A percentile compares a stretch with the other conserved stretches of the same genome.
These are phyloP conservation scores for Clivina fossor DNA, from an alignment of 2,888 invertebrate genomes.

Conservation along the genomic window DNA sequence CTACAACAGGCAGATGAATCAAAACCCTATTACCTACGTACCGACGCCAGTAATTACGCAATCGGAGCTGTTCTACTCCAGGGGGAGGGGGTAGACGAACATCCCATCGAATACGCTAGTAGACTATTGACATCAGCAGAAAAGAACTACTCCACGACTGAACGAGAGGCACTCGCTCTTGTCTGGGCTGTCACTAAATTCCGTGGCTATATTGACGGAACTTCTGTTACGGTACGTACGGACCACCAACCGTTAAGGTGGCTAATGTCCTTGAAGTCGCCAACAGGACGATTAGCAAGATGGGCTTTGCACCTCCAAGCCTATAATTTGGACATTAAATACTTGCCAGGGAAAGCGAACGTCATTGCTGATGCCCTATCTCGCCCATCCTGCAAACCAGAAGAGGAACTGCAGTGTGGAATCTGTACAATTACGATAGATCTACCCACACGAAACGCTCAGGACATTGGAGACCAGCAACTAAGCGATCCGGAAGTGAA, in stretches of 20 bases:
- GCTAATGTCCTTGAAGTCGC: conserved; percentile 47
- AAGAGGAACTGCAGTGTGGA: conserved; percentile 9
- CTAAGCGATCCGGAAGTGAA: conserved; percentile 38
- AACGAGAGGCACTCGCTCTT: conserved; percentile 43
- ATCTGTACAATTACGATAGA: conserved; percentile 30
- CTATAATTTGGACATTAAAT: conserved; percentile 46
- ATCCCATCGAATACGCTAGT: conserved; percentile 29
- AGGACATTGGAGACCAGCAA: conserved; percentile 36
- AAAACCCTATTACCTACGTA: conserved; percentile 38
- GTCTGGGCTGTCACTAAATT: conserved; percentile 46
- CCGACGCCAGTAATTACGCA: conserved; percentile 19
- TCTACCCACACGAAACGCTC: conserved; percentile 26
- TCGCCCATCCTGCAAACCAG: conserved; percentile 35
- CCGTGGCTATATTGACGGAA: conserved; percentile 47
- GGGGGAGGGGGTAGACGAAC: conserved; percentile 25
- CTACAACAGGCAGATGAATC: conserved; percentile 38
- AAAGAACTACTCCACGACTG: conserved; percentile 44
- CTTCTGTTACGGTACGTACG: conserved; percentile 45
- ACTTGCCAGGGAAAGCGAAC: conserved; percentile 47
- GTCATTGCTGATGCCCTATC: conserved; percentile 47
- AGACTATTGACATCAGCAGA: conserved; percentile 35
- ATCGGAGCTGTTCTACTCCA: conserved; percentile 24
- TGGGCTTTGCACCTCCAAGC: conserved; percentile 49
- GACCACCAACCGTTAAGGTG: conserved; percentile 53
- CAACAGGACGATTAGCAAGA: conserved; percentile 47